Base-by-base conservation (phyloP, 1,140 invertebrate species). In the Euura lappo region DNA sequence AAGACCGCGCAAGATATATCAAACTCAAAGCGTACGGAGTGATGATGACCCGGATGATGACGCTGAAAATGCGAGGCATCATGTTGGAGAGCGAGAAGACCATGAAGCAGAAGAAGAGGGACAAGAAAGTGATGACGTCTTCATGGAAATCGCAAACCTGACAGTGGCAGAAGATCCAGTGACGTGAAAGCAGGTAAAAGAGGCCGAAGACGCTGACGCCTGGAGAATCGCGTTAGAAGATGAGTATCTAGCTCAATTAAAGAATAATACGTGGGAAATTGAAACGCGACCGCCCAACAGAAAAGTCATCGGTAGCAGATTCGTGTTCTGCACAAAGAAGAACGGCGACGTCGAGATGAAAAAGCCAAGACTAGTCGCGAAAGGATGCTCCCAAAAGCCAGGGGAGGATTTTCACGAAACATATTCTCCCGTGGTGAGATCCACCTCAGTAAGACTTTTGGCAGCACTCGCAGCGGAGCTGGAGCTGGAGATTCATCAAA, bases 191-290 rank as follows among this genome's bases (percentile, higher is more conserved):
- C 79, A 85, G 77, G 83, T 81, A 45, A 79, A 79, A 7, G 79
- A 78, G 65, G 79, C 71, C 43, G 4, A 75, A 68, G 78, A 85
- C 68, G 11, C 4, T 72, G 76, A 80, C 64, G 71, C 78, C 75
- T 85, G 84, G 79, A 71, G 78, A 73, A 65, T 13, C 71, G 82
- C 82, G n/a, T 79, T 85, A 74, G 69, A 82, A 6, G 75, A 76
- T n/a, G 85, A 86, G 77, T 80, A 79, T 64, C 74, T 79, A 28
- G 79, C 77, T 6, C 75, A 82, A 74, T 71, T 79, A 28, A 80
- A 80, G 75, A 85, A 83, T 76, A 75, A 81, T 11, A 83, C 79
- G 10, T 86, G 84, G 84, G 44, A 75, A 77, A 72, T 84, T 65
- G 79, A 80, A 72, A 6, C 80, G 69, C 44, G 77, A 77, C 78